Evolutionary conservation across 2,888 invertebrate genomes (phyloP).

Genomic region (Orchestes rusci): DNA sequence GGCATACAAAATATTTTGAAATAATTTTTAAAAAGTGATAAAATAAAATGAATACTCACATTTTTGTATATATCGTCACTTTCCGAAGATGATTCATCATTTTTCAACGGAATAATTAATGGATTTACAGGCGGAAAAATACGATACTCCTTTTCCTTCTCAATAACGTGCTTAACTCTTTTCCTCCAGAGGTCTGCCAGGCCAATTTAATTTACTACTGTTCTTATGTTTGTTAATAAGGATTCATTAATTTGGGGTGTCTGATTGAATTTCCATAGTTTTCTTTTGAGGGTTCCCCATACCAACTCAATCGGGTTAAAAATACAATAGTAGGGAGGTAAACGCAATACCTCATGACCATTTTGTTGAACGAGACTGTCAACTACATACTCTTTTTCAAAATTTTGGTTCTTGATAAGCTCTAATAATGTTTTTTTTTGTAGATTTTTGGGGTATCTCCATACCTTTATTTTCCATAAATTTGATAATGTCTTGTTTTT

Average conservation of each 20-base stretch:
- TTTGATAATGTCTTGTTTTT: slow-evolving; percentile 2
- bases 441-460: slow-evolving; percentile 1
- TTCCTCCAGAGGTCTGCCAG: slow-evolving; percentile 1
- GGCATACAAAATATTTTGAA: too few species aligned
- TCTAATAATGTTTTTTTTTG: too few species aligned
- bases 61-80: too few species aligned
- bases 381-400: too few species aligned
- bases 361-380: too few species aligned
- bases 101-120: not conserved
- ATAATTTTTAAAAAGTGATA: too few species aligned
- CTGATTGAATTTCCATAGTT: not conserved
- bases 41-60: too few species aligned
- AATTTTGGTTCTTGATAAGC: too few species aligned
- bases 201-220: not conserved
- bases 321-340: too few species aligned
- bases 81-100: too few species aligned
- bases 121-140: slow-evolving; percentile 2
- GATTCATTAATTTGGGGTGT: not conserved
- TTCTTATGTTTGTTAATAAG: not conserved
- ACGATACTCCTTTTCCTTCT: slow-evolving; percentile 1
- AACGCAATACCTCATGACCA: too few species aligned
- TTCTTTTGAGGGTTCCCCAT: slow-evolving; percentile 1
- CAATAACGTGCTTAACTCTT: not conserved
- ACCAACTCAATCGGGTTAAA: not conserved
- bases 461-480: slow-evolving; percentile 5